Conservation (phyloP, 2,797 vertebrate species). For the Chaenodraco wilsoni region DNA sequence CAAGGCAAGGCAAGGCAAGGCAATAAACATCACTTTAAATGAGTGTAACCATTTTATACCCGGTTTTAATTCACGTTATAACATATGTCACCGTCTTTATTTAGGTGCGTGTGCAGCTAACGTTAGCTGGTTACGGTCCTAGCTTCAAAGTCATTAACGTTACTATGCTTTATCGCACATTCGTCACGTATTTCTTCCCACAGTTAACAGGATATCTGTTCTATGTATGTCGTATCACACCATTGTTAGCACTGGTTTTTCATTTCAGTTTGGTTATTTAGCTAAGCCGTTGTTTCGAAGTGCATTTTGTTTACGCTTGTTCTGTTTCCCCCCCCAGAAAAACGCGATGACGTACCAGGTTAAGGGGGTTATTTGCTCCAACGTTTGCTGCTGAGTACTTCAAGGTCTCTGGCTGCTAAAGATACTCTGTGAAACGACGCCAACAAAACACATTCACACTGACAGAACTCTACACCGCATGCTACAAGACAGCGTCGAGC, state of each 20-base stretch:
- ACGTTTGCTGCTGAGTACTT: constrained; percentile 19
- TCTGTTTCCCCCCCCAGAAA: background rate
- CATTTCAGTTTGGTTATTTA: background rate
- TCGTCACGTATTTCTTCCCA: background rate
- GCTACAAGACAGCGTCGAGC: constrained; percentile 24
- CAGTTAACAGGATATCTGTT: background rate
- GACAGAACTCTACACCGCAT: background rate
- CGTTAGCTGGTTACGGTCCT: background rate
- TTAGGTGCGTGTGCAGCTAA: background rate
- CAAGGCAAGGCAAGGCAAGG: too few species aligned
- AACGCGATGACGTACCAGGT: constrained; percentile 72
- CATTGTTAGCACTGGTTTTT: rapidly evolving
- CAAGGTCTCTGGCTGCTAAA: constrained; percentile 1
- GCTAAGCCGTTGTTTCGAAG: background rate
- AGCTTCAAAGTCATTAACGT: background rate
- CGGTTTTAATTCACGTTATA: background rate
- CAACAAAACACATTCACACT: background rate
- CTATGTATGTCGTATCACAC: background rate
- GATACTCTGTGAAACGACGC: constrained; percentile 1
- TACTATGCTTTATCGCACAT: background rate
- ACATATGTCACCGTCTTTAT: background rate
- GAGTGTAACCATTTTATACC: rapidly evolving
- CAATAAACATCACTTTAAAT: background rate
- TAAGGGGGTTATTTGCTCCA: constrained; percentile 25
- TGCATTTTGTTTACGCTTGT: background rate